Base-by-base conservation (phyloP, 2,888 invertebrate genomes). In the Brachypterus glaber region DNA sequence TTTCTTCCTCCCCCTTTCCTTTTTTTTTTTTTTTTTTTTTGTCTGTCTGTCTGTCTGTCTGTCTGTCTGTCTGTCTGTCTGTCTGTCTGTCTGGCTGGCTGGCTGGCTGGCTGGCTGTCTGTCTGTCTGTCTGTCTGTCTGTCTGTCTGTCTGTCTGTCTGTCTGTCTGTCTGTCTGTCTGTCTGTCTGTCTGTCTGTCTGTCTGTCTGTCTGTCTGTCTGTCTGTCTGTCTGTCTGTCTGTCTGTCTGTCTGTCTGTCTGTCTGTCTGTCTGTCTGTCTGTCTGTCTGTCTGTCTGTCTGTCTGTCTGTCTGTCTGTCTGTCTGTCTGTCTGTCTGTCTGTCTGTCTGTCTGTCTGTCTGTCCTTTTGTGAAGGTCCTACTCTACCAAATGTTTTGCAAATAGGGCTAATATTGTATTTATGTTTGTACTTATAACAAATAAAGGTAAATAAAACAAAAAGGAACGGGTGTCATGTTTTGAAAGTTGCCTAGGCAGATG, bases 41-140 rank as follows among this genome's bases (percentile, higher is more conserved):
- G n/a, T 21, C 24, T 21, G 24, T 21, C 24, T 21, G 24, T 21
- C 24, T 21, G 24, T 21, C 24, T 21, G 24, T 21, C 24, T 21
- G 24, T 21, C 24, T 21, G 24, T 21, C 24, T 21, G 24, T 21
- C 24, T 21, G 24, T 21, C 24, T 21, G 24, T 21, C 24, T 21
- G 24, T 21, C 24, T 21, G 24, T 21, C 24, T 21, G 24, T n/a
- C n/a, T n/a, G n/a, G n/a, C n/a, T n/a, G n/a, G n/a, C n/a, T n/a
- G n/a, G n/a, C n/a, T n/a, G n/a, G n/a, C n/a, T n/a, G n/a, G n/a
- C n/a, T n/a, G n/a, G n/a, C n/a, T n/a, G n/a, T n/a, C n/a, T n/a
- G n/a, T 21, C 24, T 21, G 24, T 21, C 24, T 21, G 24, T 21
- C 24, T 21, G 24, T 21, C 24, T 21, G 24, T 21, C 24, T 21